Conservation (phyloP, 2,797 vertebrate species). For the Odontamblyopus lacepedii region DNA sequence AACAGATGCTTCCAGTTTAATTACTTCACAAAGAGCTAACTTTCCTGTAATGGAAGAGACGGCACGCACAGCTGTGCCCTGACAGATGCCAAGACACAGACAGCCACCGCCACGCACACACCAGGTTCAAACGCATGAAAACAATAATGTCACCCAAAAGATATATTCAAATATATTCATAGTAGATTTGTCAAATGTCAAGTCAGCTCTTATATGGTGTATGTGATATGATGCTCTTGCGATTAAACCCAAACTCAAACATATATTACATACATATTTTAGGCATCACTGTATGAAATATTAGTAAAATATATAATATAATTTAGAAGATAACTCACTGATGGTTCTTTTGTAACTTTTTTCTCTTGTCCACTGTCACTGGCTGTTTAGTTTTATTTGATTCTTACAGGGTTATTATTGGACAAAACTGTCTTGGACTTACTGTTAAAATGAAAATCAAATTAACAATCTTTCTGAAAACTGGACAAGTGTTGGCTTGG, state of each 20-base stretch:
- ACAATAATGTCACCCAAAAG: conserved; percentile 10
- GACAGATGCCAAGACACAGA: conserved; percentile 46
- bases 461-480: conserved; percentile 65
- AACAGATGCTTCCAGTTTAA: conserved; percentile 71
- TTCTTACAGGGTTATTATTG: conserved; percentile 40
- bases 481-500: conserved; percentile 31
- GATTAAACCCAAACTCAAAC: conserved; percentile 22
- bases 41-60: conserved; percentile 63
- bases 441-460: conserved; percentile 55
- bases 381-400: conserved; percentile 31
- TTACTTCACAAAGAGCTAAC: conserved; percentile 64
- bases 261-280: conserved; percentile 26
- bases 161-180: conserved; percentile 71
- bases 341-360: neutral
- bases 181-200: conserved; percentile 66
- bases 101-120: conserved; percentile 21
- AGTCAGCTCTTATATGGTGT: conserved; percentile 60
- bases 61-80: conserved; percentile 69
- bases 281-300: conserved; percentile 10
- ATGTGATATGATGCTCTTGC: conserved; percentile 28
- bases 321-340: neutral
- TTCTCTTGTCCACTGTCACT: neutral
- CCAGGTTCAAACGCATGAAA: conserved; percentile 20
- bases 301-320: conserved; percentile 36
- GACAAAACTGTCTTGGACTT: conserved; percentile 43